A percentile compares a stretch with the other conserved stretches of the same genome.
These are phyloP conservation scores for Ecliptopera silaceata DNA, from an alignment of 2,888 invertebrate species.

Conservation along the genomic window DNA sequence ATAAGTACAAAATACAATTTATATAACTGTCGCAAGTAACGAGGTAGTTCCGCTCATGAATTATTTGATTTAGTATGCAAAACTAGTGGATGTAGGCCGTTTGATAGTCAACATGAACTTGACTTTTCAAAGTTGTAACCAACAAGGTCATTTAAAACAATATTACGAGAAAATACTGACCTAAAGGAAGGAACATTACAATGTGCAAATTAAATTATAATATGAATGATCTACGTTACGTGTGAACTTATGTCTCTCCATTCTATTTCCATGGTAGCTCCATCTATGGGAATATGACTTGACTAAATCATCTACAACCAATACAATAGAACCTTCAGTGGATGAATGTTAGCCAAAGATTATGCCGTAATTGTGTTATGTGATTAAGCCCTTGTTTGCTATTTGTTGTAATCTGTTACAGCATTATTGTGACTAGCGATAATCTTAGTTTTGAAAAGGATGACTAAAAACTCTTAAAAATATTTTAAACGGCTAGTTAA, in stretches of 20 bases:
- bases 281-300: constrained; percentile 41
- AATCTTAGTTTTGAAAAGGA: background rate
- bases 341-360: background rate
- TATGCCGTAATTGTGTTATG: too few species aligned
- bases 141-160: background rate
- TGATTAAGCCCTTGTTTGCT: background rate
- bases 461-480: background rate
- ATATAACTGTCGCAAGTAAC: constrained; percentile 2
- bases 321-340: constrained; percentile 26
- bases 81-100: constrained; percentile 14
- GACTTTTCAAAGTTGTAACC: constrained; percentile 9
- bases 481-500: background rate
- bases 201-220: too few species aligned
- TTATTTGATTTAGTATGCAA: constrained; percentile 30
- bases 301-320: constrained; percentile 29
- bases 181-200: too few species aligned
- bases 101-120: constrained; percentile 44
- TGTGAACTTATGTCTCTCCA: too few species aligned
- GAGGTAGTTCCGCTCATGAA: constrained; percentile 37
- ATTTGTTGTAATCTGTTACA: background rate
- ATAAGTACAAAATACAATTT: constrained; percentile 10
- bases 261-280: constrained; percentile 25
- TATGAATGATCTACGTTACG: too few species aligned
- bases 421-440: background rate
- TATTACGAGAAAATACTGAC: too few species aligned